Conservation (phyloP, 2,888 invertebrate genomes). For the Podotricha telesiphe region DNA sequence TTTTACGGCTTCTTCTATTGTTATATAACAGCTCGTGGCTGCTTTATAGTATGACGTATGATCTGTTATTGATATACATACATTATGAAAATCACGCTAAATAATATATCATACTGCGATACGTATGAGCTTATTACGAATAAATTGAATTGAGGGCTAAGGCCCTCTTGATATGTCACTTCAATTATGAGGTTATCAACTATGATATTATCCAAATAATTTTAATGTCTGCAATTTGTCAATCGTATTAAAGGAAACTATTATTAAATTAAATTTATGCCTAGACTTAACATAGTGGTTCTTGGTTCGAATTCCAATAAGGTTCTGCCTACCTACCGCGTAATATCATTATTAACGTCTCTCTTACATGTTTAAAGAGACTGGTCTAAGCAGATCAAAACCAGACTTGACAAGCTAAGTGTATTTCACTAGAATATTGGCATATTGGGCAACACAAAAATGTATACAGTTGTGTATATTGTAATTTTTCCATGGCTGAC, state of each 20-base stretch:
- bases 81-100: background rate
- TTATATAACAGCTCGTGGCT: constrained; percentile 33
- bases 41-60: constrained; percentile 29
- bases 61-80: constrained; percentile 1
- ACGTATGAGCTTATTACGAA: background rate
- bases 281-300: background rate
- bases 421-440: background rate
- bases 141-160: background rate
- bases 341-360: too few species aligned
- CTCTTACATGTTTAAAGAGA: too few species aligned
- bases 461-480: background rate
- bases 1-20: constrained; percentile 37
- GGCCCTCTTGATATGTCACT: constrained; percentile 7
- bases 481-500: constrained; percentile 11
- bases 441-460: constrained; percentile 1
- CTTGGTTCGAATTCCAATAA: background rate
- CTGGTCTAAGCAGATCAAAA: background rate
- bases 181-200: constrained; percentile 18
- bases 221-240: background rate
- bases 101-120: background rate
- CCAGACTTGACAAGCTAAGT: background rate
- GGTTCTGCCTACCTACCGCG: too few species aligned
- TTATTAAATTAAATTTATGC: too few species aligned
- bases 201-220: constrained; percentile 6
- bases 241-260: background rate